A percentile compares a stretch with the other conserved stretches of the same genome.
Evolutionary conservation across 2,888 invertebrate species (phyloP).

Genomic region (Mythimna loreyi): DNA sequence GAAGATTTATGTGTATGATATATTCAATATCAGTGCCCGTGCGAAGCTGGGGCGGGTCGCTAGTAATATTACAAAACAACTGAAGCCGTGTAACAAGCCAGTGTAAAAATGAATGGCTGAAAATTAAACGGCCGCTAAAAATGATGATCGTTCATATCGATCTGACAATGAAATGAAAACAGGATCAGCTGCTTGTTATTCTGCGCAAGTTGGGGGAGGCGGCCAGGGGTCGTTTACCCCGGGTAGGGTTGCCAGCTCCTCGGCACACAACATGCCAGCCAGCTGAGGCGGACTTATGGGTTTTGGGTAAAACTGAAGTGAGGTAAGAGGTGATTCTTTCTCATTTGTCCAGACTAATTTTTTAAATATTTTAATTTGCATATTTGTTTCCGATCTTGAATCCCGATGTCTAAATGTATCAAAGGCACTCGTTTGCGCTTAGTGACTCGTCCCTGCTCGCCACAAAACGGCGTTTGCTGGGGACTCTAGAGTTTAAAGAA

Average conservation of each 20-base stretch:
- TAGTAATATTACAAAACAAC: too few species aligned
- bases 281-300: neutral
- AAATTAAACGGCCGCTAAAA: slow-evolving; percentile 29
- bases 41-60: too few species aligned
- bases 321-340: neutral
- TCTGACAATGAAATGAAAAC: slow-evolving; percentile 46
- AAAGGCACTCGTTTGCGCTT: too few species aligned
- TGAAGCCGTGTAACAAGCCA: neutral
- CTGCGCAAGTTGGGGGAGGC: slow-evolving; percentile 48
- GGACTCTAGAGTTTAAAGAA: too few species aligned
- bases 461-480: too few species aligned
- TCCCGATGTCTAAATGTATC: too few species aligned
- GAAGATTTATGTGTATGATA: too few species aligned
- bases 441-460: too few species aligned
- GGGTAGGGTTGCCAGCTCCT: slow-evolving; percentile 3
- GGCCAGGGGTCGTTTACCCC: slow-evolving; percentile 53
- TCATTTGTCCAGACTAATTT: too few species aligned
- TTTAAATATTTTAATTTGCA: too few species aligned
- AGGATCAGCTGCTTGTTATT: slow-evolving; percentile 57
- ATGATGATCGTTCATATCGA: slow-evolving; percentile 43
- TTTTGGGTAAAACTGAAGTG: neutral
- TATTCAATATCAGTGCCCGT: too few species aligned
- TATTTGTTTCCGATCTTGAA: too few species aligned
- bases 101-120: neutral
- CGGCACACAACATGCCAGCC: neutral